These are phyloP conservation scores for Lasioglossum malachurum DNA, from an alignment of 2,888 invertebrate species.

Conservation along the genomic window DNA sequence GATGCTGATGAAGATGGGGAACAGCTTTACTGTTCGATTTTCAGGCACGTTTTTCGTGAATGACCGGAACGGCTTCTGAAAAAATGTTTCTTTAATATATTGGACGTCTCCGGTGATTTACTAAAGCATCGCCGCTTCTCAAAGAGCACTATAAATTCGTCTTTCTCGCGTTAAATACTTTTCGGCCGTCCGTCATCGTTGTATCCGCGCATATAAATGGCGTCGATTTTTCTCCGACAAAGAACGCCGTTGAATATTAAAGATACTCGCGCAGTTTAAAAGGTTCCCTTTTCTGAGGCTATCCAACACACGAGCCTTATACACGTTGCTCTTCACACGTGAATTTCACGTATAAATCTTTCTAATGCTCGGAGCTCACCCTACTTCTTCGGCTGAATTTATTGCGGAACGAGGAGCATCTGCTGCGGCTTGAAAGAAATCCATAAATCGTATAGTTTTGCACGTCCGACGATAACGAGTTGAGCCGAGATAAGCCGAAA, in stretches of 20 bases:
- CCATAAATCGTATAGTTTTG: slow-evolving; percentile 60
- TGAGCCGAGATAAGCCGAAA: slow-evolving; percentile 57
- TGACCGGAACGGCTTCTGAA: background rate
- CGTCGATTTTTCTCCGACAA: slow-evolving; percentile 3
- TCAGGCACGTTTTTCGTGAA: background rate
- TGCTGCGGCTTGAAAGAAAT: slow-evolving; percentile 52
- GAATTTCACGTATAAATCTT: slow-evolving; percentile 58
- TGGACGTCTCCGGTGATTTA: background rate
- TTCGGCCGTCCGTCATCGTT: background rate
- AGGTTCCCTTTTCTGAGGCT: slow-evolving; percentile 19
- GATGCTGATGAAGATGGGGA: background rate
- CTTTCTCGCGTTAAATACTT: slow-evolving; percentile 15
- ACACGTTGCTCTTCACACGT: slow-evolving; percentile 28
- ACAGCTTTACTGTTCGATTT: background rate
- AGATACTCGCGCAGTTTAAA: slow-evolving; percentile 12
- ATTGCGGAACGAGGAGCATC: slow-evolving; percentile 53
- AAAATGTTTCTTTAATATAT: background rate
- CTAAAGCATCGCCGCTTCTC: background rate
- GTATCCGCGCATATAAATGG: background rate
- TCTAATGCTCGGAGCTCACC: slow-evolving; percentile 31
- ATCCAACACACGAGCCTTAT: slow-evolving; percentile 8
- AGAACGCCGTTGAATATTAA: background rate
- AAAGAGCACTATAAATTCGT: slow-evolving; percentile 39
- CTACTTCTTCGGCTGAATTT: slow-evolving; percentile 51
- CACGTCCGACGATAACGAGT: slow-evolving; percentile 48